Evolutionary conservation across 2,113 vertebrate species (phyloP), one percentile per base, ranked within the genome.

Genomic region (Channa maculata): DNA sequence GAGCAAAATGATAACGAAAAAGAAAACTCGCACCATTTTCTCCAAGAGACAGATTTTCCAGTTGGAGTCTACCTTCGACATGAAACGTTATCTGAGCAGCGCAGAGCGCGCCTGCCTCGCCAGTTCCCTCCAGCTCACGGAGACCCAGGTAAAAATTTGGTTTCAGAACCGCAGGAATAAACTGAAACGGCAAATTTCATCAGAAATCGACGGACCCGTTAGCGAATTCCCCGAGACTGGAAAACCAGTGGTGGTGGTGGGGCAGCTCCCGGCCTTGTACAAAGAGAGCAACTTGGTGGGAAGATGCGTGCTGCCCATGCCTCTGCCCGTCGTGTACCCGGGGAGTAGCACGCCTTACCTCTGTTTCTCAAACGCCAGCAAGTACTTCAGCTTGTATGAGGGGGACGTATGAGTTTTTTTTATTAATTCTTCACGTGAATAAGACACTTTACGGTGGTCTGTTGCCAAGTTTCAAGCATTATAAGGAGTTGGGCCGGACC

Each of bases 31-130:
- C 88, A 97, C 96, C 1, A 95, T 96, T 69, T 97, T 96, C 79
- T 96, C 95, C 77, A 96, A 96, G 86, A 95, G 95, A 85, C 96
- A 96, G 88, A 96, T 96, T 55, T 95, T 96, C 85, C 96, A 95
- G 89, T 88, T 96, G 92, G 96, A 97, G 84, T 95, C 95, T 85
- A 95, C 96, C 38, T 97, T 96, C 88, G 96, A 96, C 55, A 93
- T 95, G 92, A 96, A 97, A 75, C 93, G 96, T 8, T 96, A 96
- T 41, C 88, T 96, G 82, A 96, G 96, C 90, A 96, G 96, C 84
- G 89, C 96, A 0, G 96, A 97, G 85, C 74, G 96, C 60, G 94
- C 95, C 4, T 94, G 94, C 67, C 91, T 96, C 38, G 95, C 95
- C 73, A 93, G 79, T 44, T 95, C 95, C 5, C 90, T 96, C 9